Evolutionary conservation across 2,888 invertebrate genomes (phyloP).

Genomic region (Philaethria dido): DNA sequence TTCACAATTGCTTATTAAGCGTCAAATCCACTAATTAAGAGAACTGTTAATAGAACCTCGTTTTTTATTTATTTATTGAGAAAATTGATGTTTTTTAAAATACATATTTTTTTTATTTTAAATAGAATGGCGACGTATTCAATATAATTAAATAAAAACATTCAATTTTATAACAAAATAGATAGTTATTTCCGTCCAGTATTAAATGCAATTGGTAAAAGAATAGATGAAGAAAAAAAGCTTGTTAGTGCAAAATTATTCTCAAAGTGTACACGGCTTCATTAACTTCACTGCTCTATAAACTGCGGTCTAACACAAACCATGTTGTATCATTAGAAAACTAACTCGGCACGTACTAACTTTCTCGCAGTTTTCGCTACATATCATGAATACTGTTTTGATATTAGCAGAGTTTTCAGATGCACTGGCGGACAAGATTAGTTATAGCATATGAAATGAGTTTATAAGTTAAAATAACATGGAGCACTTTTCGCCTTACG

Average conservation of each 20-base stretch:
- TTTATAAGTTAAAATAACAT: conserved; percentile 13
- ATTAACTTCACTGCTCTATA: conserved; percentile 33
- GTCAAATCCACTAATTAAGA: neutral
- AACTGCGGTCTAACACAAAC: conserved; percentile 35
- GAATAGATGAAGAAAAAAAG: neutral
- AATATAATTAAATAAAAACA: no score
- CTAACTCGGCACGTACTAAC: conserved; percentile 28
- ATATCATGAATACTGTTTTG: conserved; percentile 27
- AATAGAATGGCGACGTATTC: no score
- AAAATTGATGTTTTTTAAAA: no score
- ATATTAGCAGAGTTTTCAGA: conserved; percentile 14
- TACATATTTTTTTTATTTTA: no score
- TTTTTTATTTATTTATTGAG: no score
- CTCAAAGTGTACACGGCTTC: conserved; percentile 30
- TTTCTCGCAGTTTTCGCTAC: conserved; percentile 27
- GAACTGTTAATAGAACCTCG: no score
- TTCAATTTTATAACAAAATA: no score
- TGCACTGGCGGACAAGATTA: conserved; percentile 19
- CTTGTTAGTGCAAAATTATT: conserved; percentile 24
- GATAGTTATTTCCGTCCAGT: neutral
- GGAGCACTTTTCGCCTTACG: neutral
- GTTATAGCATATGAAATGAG: conserved; percentile 8
- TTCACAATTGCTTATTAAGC: neutral
- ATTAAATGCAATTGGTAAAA: neutral
- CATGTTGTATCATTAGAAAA: conserved; percentile 38